Conservation (phyloP, 1,140 invertebrate species). For the Atta texana region DNA sequence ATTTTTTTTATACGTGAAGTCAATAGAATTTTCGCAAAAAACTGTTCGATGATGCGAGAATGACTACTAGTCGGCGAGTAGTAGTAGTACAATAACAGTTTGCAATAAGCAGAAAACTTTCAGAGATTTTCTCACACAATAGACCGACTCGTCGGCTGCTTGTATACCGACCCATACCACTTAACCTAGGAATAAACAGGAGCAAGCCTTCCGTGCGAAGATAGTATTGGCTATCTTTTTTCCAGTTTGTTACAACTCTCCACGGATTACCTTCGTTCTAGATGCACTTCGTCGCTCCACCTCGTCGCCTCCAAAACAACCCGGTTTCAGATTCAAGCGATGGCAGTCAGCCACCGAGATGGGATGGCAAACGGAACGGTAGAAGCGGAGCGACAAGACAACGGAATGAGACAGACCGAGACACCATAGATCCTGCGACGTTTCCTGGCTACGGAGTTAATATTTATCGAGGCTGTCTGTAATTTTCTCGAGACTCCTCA, state of each 20-base stretch:
- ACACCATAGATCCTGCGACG: constrained; percentile 65
- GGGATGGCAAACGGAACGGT: not conserved
- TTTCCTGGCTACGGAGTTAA: constrained; percentile 73
- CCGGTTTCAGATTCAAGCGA: constrained; percentile 57
- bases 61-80: not conserved
- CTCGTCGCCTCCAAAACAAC: constrained; percentile 30
- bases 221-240: constrained; percentile 73
- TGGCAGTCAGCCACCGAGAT: constrained; percentile 17
- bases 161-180: constrained; percentile 42
- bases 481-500: constrained; percentile 70
- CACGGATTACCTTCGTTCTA: constrained; percentile 22
- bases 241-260: constrained; percentile 50
- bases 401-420: constrained; percentile 34
- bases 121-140: not conserved
- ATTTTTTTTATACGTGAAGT: not conserved
- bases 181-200: constrained; percentile 74
- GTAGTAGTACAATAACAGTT: not conserved
- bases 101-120: not conserved
- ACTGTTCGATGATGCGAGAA: not conserved
- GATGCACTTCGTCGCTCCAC: constrained; percentile 10
- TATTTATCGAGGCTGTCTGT: constrained; percentile 76
- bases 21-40: not conserved
- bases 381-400: not conserved
- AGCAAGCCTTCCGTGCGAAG: constrained; percentile 52
- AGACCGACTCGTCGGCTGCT: not conserved